Percentiles rank a stretch among this genome's conserved stretches.
Evolutionary conservation across 2,888 invertebrate genomes (phyloP).

Genomic region (Lasioglossum malachurum): DNA sequence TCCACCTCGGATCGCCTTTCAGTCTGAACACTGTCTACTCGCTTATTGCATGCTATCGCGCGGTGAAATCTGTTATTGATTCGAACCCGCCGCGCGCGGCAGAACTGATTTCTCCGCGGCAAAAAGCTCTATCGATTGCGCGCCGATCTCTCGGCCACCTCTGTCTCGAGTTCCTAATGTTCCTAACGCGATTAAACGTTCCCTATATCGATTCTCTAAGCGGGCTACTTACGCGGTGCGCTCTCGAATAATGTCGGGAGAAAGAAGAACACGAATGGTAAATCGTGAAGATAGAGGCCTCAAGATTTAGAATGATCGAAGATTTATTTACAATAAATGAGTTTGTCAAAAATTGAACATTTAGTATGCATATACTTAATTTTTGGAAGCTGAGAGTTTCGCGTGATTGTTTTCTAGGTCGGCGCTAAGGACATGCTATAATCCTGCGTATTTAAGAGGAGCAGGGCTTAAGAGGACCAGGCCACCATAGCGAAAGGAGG

Average conservation of each 20-base stretch:
- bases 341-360: too few species aligned
- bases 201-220: not conserved
- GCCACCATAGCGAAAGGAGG: slow-evolving; percentile 24
- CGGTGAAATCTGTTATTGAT: slow-evolving; percentile 42
- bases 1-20: not conserved
- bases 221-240: not conserved
- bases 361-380: not conserved
- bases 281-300: not conserved
- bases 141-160: slow-evolving; percentile 2
- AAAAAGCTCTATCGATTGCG: not conserved
- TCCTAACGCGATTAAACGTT: not conserved
- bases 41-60: slow-evolving; percentile 34
- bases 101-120: slow-evolving; percentile 24
- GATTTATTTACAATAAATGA: not conserved
- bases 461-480: slow-evolving; percentile 23
- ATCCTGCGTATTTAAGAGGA: slow-evolving; percentile 17
- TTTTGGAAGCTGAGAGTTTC: not conserved
- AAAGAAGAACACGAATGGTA: not conserved
- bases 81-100: not conserved
- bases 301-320: not conserved
- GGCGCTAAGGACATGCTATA: not conserved
- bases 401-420: not conserved
- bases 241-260: not conserved
- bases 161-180: slow-evolving; percentile 5
- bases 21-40: slow-evolving; percentile 19